Evolutionary conservation across 2,888 invertebrate genomes (phyloP), one percentile per base, ranked within the genome.

Genomic region (Mystacides longicornis): DNA sequence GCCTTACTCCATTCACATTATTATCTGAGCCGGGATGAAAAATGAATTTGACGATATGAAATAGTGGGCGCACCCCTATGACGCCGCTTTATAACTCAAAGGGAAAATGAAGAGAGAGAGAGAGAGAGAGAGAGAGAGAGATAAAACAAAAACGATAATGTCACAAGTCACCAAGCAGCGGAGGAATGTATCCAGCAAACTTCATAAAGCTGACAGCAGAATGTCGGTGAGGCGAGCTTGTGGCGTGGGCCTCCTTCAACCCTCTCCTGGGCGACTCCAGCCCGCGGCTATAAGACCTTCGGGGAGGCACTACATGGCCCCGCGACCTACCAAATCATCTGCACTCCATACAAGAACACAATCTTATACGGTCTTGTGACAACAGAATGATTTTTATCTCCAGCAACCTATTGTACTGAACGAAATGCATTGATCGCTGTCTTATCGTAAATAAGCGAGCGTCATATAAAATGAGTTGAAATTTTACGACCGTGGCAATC

Each of bases 111-210:
- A 37, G 37, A 14, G n/a, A n/a, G n/a, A n/a, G n/a, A n/a, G n/a
- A n/a, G n/a, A n/a, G n/a, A n/a, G n/a, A n/a, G n/a, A n/a, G n/a
- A n/a, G n/a, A n/a, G n/a, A n/a, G n/a, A n/a, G 14, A 14, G 37
- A 37, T 37, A 37, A 37, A 7, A 37, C 37, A 37, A 37, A 37
- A 37, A 37, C 37, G 37, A 37, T 37, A 37, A 37, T 37, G 37
- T 37, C 14, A 37, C 37, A 37, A 37, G 37, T 37, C 16, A 14
- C 7, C n/a, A 16, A 37, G 37, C 3, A 37, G 37, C 14, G 3
- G 14, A 37, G 37, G 16, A 37, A 7, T 37, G 16, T 11, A n/a
- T n/a, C n/a, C n/a, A n/a, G n/a, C n/a, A n/a, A n/a, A n/a, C n/a
- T 37, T n/a, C 14, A 37, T 37, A 37, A 37, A 37, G 3, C 7